Percentiles rank a stretch among this genome's conserved stretches.
Conservation (phyloP, 1,140 invertebrate genomes). For the Orchesella cincta region DNA sequence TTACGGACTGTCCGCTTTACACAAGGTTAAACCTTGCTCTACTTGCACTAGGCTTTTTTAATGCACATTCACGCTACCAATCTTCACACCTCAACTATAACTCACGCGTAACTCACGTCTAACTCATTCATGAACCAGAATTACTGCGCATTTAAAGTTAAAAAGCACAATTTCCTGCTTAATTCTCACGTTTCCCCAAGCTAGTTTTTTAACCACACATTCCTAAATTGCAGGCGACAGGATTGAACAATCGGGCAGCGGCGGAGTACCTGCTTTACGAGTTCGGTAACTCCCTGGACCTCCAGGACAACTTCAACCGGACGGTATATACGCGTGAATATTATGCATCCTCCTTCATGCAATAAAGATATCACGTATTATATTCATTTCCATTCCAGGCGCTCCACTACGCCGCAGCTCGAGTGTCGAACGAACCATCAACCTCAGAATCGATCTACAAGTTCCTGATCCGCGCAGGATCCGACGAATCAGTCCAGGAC, state of each 20-base stretch:
- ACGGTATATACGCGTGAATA: too few relatives aligned
- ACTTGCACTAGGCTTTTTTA: not conserved
- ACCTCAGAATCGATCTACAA: conserved; percentile 64
- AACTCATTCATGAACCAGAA: too few relatives aligned
- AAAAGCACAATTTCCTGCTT: too few relatives aligned
- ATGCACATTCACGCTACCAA: not conserved
- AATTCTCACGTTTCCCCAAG: too few relatives aligned
- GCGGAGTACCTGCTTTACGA: conserved; percentile 70
- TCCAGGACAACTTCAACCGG: conserved; percentile 22
- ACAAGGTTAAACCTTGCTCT: conserved; percentile 66
- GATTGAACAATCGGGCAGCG: conserved; percentile 72
- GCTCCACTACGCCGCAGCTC: conserved; percentile 82
- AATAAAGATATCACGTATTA: too few relatives aligned
- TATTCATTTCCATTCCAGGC: too few relatives aligned
- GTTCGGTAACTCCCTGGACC: conserved; percentile 62
- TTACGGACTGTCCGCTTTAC: conserved; percentile 77
- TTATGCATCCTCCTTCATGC: too few relatives aligned
- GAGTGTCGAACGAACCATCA: conserved; percentile 61
- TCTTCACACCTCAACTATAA: not conserved
- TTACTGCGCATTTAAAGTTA: too few relatives aligned
- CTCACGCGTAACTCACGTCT: not conserved
- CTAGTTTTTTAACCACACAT: too few relatives aligned
- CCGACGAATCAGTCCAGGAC: conserved; percentile 76
- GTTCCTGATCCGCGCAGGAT: conserved; percentile 71
- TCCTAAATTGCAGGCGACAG: conserved; percentile 78